Evolutionary conservation across 2,113 vertebrate species (phyloP).

Genomic region (Eupsittula cactorum): DNA sequence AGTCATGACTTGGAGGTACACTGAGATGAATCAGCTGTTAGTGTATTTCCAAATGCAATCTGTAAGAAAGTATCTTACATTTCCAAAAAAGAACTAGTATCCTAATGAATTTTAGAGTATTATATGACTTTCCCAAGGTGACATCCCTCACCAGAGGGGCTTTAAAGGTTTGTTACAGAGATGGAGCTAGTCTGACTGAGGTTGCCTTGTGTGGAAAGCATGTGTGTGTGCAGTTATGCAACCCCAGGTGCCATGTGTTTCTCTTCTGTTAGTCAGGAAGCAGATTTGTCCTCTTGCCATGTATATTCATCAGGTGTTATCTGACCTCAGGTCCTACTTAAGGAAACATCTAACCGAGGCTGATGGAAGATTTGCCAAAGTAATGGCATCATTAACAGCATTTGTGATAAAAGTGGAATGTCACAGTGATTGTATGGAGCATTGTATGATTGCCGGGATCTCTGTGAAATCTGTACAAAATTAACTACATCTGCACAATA

Average conservation of each 20-base stretch:
- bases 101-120: background rate
- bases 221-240: background rate
- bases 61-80: background rate
- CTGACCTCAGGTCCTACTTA: constrained; percentile 11
- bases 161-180: constrained; percentile 10
- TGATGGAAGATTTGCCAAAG: constrained; percentile 18
- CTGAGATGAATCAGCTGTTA: background rate
- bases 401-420: constrained; percentile 53
- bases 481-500: constrained; percentile 72
- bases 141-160: background rate
- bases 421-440: constrained; percentile 49
- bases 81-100: background rate
- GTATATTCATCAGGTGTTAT: constrained; percentile 5
- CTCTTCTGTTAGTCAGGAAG: constrained; percentile 15
- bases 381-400: constrained; percentile 1
- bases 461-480: constrained; percentile 68
- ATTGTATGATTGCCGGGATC: constrained; percentile 62
- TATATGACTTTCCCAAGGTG: constrained; percentile 7
- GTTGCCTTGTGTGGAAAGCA: background rate
- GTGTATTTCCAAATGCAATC: background rate
- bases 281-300: background rate
- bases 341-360: background rate
- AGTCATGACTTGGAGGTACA: background rate
- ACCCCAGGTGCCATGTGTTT: background rate
- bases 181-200: background rate